These are phyloP conservation scores for Sphaerodactylus townsendi DNA, from an alignment of 2,113 vertebrate genomes.

Conservation along the genomic window DNA sequence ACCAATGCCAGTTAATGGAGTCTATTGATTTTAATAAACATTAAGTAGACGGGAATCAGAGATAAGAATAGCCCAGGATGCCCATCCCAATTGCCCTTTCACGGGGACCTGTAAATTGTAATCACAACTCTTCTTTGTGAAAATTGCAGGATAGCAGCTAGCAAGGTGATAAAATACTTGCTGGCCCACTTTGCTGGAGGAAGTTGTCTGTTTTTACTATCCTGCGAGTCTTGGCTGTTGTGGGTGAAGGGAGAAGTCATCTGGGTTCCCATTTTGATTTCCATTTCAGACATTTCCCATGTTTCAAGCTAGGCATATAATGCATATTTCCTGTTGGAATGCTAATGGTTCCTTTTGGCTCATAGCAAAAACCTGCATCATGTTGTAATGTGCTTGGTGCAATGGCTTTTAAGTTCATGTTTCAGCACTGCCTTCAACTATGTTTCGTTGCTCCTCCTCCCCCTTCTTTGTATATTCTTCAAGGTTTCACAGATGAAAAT, in stretches of 20 bases:
- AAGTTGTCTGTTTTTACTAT: slow-evolving; percentile 34
- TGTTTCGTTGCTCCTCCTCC: too few relatives aligned
- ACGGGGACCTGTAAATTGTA: slow-evolving; percentile 39
- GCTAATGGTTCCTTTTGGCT: neutral
- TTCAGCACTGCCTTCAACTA: neutral
- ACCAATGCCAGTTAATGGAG: slow-evolving; percentile 78
- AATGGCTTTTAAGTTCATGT: neutral
- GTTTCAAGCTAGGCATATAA: neutral
- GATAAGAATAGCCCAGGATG: slow-evolving; percentile 71
- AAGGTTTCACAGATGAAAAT: too few relatives aligned
- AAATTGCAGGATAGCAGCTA: neutral
- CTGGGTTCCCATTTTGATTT: neutral
- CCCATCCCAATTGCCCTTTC: slow-evolving; percentile 47
- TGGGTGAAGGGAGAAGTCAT: slow-evolving; percentile 14
- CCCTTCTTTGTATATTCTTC: too few relatives aligned
- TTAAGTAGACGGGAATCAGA: slow-evolving; percentile 73
- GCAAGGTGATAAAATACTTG: neutral
- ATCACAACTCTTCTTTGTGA: slow-evolving; percentile 23
- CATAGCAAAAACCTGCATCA: neutral
- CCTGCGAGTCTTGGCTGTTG: neutral
- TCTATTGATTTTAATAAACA: slow-evolving; percentile 85
- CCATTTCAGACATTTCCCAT: neutral
- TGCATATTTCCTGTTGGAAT: neutral
- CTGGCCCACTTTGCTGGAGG: slow-evolving; percentile 7
- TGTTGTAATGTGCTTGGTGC: neutral